Conservation (phyloP, 2,888 invertebrate species). For the Eretmocerus hayati region DNA sequence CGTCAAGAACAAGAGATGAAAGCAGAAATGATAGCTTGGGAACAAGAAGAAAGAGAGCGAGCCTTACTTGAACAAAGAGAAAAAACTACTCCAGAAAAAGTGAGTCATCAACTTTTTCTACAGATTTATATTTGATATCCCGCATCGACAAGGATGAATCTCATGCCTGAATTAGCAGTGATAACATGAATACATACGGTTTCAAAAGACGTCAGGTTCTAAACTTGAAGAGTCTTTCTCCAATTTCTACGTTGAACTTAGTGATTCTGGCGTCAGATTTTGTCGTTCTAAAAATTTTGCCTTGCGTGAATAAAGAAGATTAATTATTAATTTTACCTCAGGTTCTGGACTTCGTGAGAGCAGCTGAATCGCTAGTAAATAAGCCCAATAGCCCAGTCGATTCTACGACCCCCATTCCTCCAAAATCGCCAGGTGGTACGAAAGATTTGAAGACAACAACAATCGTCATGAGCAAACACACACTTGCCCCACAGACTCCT, state of each 20-base stretch:
- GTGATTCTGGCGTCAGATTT: too few species aligned
- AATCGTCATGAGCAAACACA: conserved; percentile 90
- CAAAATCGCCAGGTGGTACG: conserved; percentile 67
- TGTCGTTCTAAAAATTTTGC: too few species aligned
- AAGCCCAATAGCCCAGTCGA: conserved; percentile 50
- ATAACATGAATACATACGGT: too few species aligned
- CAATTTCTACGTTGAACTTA: too few species aligned
- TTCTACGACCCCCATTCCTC: conserved; percentile 51
- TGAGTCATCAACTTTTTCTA: too few species aligned
- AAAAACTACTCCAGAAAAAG: conserved; percentile 80
- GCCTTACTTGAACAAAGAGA: conserved; percentile 58
- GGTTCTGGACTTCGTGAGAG: conserved; percentile 85
- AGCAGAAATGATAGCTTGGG: conserved; percentile 68
- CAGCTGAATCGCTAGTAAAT: conserved; percentile 74
- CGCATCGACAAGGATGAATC: too few species aligned
- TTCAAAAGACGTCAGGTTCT: too few species aligned
- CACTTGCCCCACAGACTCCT: conserved; percentile 65
- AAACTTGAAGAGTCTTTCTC: too few species aligned
- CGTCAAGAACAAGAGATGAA: conserved; percentile 63
- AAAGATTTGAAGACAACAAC: conserved; percentile 79
- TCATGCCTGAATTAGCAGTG: too few species aligned
- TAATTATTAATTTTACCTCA: too few species aligned
- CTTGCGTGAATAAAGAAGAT: too few species aligned
- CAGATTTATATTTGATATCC: too few species aligned
- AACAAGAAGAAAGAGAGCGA: conserved; percentile 58